Conservation (phyloP, 2,113 vertebrate genomes). For the Fulmarus glacialis region DNA sequence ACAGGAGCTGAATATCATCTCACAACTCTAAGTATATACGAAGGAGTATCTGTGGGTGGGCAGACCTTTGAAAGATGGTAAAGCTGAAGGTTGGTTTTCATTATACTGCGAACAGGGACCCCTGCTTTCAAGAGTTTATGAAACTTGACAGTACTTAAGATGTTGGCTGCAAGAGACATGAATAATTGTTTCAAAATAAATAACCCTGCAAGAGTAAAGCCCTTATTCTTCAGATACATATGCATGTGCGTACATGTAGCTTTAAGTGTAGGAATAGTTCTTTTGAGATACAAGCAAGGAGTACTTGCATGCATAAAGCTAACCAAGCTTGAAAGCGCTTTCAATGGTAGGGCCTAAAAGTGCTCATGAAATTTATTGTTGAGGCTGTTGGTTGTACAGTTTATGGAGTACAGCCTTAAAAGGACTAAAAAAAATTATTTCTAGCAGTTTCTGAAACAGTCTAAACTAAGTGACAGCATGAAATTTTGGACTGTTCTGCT, state of each 20-base stretch:
- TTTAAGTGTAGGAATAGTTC: neutral
- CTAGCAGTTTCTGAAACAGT: neutral
- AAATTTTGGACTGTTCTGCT: neutral
- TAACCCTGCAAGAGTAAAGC: neutral
- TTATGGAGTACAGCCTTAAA: neutral
- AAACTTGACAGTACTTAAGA: neutral
- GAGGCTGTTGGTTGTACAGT: neutral
- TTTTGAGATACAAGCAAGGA: neutral
- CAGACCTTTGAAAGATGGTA: neutral
- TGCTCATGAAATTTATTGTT: neutral
- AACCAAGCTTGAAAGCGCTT: neutral
- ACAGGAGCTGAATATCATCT: neutral
- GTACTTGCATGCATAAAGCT: neutral
- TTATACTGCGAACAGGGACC: neutral
- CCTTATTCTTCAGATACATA: neutral
- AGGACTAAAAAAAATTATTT: neutral
- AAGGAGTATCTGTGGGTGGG: neutral
- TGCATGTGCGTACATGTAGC: rapidly evolving
- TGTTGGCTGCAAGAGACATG: neutral
- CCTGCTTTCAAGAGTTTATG: neutral
- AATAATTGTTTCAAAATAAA: neutral
- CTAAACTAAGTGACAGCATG: neutral
- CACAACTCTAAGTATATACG: rapidly evolving
- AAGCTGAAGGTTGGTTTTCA: neutral
- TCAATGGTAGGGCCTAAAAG: neutral